Evolutionary conservation across 2,888 invertebrate genomes (phyloP).

Genomic region (Eilema sororculum): DNA sequence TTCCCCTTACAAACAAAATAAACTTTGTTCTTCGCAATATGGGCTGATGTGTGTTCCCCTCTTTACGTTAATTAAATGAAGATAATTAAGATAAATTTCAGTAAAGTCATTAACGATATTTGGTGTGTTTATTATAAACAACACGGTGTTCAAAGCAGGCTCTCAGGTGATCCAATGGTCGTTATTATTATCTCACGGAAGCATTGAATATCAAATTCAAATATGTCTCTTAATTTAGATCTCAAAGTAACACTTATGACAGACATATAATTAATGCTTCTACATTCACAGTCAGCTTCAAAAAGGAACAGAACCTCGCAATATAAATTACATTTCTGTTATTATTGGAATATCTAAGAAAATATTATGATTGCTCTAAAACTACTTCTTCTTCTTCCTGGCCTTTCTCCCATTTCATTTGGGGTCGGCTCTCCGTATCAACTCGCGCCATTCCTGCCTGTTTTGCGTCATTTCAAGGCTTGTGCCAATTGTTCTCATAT

Average conservation of each 20-base stretch:
- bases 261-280: neutral
- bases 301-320: no score
- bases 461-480: no score
- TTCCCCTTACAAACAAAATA: neutral
- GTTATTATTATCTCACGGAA: neutral
- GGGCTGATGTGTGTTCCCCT: neutral
- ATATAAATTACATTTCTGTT: no score
- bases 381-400: no score
- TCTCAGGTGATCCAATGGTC: neutral
- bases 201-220: no score
- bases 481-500: no score
- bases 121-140: constrained; percentile 2
- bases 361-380: no score
- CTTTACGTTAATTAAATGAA: constrained; percentile 14
- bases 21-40: constrained; percentile 12
- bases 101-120: neutral
- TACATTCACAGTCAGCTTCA: neutral
- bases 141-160: neutral
- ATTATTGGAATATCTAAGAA: no score
- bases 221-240: neutral
- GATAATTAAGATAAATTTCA: constrained; percentile 12
- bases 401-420: no score
- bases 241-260: neutral
- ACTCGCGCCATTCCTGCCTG: no score
- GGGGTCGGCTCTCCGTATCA: no score